Evolutionary conservation across 1,140 invertebrate genomes (phyloP).

Genomic region (Caenorhabditis remanei): DNA sequence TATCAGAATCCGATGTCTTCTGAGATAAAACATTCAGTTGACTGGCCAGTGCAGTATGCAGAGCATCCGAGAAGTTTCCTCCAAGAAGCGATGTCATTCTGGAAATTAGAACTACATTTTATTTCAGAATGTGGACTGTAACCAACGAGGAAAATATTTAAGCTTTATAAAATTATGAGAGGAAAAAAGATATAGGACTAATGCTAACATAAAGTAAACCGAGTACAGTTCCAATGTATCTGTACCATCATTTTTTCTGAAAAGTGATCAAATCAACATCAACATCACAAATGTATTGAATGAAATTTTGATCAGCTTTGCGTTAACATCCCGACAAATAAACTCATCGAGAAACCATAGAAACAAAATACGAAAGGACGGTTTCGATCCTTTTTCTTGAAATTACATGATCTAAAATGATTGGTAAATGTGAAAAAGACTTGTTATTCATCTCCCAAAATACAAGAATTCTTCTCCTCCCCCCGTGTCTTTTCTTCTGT

Average conservation of each 20-base stretch:
- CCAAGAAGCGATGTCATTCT: constrained; percentile 46
- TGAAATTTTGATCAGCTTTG: background rate
- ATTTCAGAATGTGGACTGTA: too few relatives aligned
- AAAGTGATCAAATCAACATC: too few relatives aligned
- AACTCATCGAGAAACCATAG: too few relatives aligned
- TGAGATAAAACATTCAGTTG: constrained; percentile 26
- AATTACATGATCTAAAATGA: background rate
- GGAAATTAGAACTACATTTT: background rate
- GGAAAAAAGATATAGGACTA: too few relatives aligned
- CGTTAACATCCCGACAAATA: too few relatives aligned
- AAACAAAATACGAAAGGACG: too few relatives aligned
- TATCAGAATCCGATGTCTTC: constrained; percentile 38
- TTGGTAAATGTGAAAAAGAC: constrained; percentile 32
- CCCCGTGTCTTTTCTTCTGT: background rate
- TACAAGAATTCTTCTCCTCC: constrained; percentile 12
- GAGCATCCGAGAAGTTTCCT: constrained; percentile 9
- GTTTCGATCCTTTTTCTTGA: background rate
- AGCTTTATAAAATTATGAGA: too few relatives aligned
- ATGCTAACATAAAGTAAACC: too few relatives aligned
- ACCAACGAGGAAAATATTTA: too few relatives aligned
- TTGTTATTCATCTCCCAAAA: constrained; percentile 34
- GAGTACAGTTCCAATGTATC: too few relatives aligned
- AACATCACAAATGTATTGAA: too few relatives aligned
- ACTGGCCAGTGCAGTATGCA: constrained; percentile 13
- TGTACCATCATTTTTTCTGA: too few relatives aligned